Evolutionary conservation across 1,140 invertebrate genomes (phyloP), one percentile per base, ranked within the genome.

Genomic region (Carposina sasakii): DNA sequence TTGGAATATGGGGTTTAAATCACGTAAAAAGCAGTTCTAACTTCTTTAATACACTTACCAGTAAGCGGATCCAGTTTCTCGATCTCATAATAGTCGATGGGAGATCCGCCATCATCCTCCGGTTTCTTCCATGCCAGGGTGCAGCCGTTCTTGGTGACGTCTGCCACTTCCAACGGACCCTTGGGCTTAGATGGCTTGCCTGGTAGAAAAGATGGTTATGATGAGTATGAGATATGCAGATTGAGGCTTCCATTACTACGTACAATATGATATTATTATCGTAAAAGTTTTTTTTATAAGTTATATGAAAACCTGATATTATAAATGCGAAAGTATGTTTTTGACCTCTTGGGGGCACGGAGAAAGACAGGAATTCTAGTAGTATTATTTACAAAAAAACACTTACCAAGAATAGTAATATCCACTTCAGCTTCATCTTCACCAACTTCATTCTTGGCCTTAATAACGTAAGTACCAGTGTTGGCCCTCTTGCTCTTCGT

Each of bases 61-160:
- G 95, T 96, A 21, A 94, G 88, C n/a, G 94, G 94, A 87, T 97
- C 95, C 49, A 97, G 87, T 86, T 99, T 99, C 85, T 99, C 97
- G 63, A 99, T 96, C 86, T 98, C 95, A 74, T 99, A 99, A 70
- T 96, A 96, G 61, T 97, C 97, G 64, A 99, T 91, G 26, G 95
- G 94, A 16, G 89, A 78, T 16, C 97, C 97, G 49, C 97, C 97
- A 66, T 97, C 95, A 76, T 97, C 95, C 49, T 96, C 94, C 5
- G 94, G 94, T 81, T 96, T 96, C 72, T 98, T 90, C 96, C 97
- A 97, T 68, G 96, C 92, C 1, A 98, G 85, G 64, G 95, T 96
- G 70, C 96, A 97, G 16, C 96, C 93, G 73, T 97, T 96, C 85
- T 98, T 98, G 1, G 93, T 96, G 6, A 98, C 90, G 68, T 98